Base-by-base conservation (phyloP, 1,140 invertebrate genomes). In the Carcinoscorpius rotundicauda region DNA sequence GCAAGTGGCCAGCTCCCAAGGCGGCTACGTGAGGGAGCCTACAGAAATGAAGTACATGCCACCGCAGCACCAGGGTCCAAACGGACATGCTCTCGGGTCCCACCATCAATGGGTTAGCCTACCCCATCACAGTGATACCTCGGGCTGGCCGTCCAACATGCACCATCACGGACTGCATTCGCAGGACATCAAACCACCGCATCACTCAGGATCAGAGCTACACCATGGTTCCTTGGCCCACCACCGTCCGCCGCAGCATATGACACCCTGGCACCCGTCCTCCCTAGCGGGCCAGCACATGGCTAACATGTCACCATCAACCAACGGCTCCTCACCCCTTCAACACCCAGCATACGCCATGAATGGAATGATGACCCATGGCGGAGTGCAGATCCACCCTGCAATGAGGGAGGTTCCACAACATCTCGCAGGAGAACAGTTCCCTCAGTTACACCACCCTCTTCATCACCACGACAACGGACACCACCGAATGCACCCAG, bases 21-120 rank as follows among this genome's bases (percentile, higher is more conserved):
- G 72, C 87, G 89, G 72, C 58, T 73, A 75, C 87, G 87, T 75
- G 82, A 84, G 73, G 51, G 76, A 79, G 61, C 71, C 75, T 83
- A 87, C 74, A 84, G 92, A 95, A 77, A 93, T 96, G 89, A 96
- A 96, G 79, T 96, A 95, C 78, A 86, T 91, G 82, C 86, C 89
- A 64, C 84, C 85, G 67, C 83, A 84, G 60, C 71, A 88, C 76
- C 87, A 88, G 73, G 85, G 86, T 71, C 79, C 85, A 63, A 83
- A 88, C 79, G 77, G 86, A 70, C 76, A 88, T 75, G 81, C 87
- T 74, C 78, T 85, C 77, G 81, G 81, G 52, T 72, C 73, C 62
- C 75, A 73, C 60, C 79, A 82, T 89, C 78, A 65, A 57, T 89
- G 60, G 85, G 86, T 72, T 75, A 91, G 71, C 86, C 72, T 66